Base-by-base conservation (phyloP, 2,113 vertebrate genomes). In the Plestiodon gilberti region DNA sequence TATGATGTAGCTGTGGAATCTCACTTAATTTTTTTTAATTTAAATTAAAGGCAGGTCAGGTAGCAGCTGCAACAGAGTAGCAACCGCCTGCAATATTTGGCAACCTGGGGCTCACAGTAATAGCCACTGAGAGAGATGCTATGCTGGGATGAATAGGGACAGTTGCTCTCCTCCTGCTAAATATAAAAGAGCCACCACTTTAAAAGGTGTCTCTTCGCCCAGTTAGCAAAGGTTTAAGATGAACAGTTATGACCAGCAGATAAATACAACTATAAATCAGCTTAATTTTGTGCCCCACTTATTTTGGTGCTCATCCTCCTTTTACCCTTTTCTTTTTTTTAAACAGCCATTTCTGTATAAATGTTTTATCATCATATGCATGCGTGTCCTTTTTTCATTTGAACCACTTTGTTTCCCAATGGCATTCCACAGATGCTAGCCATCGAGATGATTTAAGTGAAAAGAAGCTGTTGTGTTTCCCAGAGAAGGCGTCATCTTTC, bases 401-500 rank as follows among this genome's bases (percentile, higher is more conserved):
- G 22, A 73, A 73, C 38, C 48, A 18, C 8, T 20, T 62, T 14
- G 35, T 35, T 28, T 30, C 23, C 7, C 30, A 20, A 43, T 30
- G 64, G 28, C 57, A 61, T 57, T 80, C 43, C 6, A 64, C 23
- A 88, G 43, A 79, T 79, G 69, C 38, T 17, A 59, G 8, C 62
- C 10, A 52, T n/a, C 61, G 62, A 15, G n/a, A 30, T 71, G 52
- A 87, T 87, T 38, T 78, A 88, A 91, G 86, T 78, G 43, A 43
- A 69, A 86, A 71, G n/a, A 87, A 73, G 76, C 23, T 74, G 30
- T 75, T 5, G 28, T 90, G 85, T 85, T n/a, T n/a, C 9, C 87
- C 90, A 91, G 75, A 88, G 78, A 75, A 81, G n/a, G 30, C 86
- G 90, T 1, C 90, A 93, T 93, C 88, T 67, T 89, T 89, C 40